Evolutionary conservation across 2,797 vertebrate genomes (phyloP).

Genomic region (Neosilurus hyrtlii): DNA sequence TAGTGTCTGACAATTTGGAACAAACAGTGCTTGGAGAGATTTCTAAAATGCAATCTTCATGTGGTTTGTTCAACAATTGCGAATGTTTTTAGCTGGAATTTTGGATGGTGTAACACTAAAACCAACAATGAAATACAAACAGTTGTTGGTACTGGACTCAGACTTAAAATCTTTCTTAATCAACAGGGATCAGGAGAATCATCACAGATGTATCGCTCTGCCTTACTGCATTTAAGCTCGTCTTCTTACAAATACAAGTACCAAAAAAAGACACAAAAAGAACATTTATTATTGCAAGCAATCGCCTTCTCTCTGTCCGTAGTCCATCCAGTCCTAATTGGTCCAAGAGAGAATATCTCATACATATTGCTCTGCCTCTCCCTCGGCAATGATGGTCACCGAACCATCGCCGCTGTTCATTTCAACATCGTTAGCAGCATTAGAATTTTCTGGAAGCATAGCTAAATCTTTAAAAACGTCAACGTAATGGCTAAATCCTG

Average conservation of each 20-base stretch:
- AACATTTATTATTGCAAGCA: conserved; percentile 57
- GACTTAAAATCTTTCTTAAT: conserved; percentile 9
- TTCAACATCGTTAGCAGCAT: conserved; percentile 76
- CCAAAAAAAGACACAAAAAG: conserved; percentile 47
- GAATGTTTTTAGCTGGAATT: not conserved
- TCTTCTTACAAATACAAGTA: conserved; percentile 66
- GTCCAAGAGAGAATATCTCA: conserved; percentile 73
- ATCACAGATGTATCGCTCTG: conserved; percentile 66
- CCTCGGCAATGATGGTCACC: conserved; percentile 84
- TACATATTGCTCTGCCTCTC: conserved; percentile 93
- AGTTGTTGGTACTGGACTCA: conserved; percentile 11
- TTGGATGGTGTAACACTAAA: not conserved
- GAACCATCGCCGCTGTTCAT: conserved; percentile 83
- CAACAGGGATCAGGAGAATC: conserved; percentile 60
- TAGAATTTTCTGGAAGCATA: conserved; percentile 85
- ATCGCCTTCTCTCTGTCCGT: conserved; percentile 57
- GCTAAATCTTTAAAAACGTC: conserved; percentile 98
- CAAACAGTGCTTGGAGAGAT: not conserved
- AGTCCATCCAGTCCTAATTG: conserved; percentile 62
- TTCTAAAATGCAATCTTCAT: not conserved
- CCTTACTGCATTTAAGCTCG: conserved; percentile 80
- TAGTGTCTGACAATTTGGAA: not conserved
- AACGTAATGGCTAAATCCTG: conserved; percentile 94
- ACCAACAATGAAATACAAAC: conserved; percentile 18
- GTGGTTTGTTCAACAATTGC: conserved; percentile 15